phyloP scores from a whole-genome alignment of 2,113 vertebrate species.

The Mobula hypostoma region DNA sequence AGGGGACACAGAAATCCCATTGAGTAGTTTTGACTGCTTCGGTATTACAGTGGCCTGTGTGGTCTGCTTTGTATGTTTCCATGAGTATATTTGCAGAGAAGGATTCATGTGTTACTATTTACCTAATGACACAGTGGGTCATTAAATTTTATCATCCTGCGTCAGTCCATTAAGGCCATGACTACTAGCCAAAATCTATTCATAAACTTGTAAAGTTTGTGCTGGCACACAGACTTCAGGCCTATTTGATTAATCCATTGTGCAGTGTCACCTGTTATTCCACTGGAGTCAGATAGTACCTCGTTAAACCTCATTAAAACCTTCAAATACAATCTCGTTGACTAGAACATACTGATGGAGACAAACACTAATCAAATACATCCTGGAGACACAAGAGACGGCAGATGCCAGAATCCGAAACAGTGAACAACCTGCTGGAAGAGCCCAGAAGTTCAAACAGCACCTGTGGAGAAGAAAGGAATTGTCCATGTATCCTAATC shows the following conservation, averaged over 20 bases:
- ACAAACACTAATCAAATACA: background rate
- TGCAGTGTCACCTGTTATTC: background rate
- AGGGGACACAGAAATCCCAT: no score
- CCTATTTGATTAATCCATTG: background rate
- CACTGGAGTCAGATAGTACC: background rate
- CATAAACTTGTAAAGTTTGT: background rate
- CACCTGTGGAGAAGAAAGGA: no score
- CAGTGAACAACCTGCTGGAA: no score
- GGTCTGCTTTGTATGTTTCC: no score
- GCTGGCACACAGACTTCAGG: no score
- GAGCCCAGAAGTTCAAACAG: no score
- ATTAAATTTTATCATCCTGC: background rate
- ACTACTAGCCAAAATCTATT: no score
- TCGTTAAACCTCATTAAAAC: background rate
- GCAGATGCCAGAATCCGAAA: no score
- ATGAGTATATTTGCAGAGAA: background rate
- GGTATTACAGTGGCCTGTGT: no score
- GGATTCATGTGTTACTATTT: background rate
- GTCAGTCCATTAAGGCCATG: background rate
- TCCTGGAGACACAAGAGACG: no score
- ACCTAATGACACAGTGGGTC: background rate
- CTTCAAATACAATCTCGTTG: background rate
- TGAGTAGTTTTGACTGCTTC: no score
- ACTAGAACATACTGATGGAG: background rate
- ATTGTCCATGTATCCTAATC: background rate